These are phyloP conservation scores for Lasioglossum morio DNA, from an alignment of 2,888 invertebrate species.

Conservation along the genomic window DNA sequence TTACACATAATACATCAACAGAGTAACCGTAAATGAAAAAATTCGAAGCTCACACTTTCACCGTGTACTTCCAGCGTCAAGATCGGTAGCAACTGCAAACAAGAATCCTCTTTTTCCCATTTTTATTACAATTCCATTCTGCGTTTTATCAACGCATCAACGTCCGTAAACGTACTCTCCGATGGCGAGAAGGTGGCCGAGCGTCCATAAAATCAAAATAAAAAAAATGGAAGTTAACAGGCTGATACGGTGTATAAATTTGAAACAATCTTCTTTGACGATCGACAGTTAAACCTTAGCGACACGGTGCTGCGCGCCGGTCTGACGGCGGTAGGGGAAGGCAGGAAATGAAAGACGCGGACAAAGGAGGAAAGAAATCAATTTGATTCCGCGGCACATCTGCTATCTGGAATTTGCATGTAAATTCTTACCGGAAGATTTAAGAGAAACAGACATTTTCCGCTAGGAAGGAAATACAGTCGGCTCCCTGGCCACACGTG, in stretches of 20 bases:
- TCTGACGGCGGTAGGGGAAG: background rate
- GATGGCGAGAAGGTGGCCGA: background rate
- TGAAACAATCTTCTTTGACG: background rate
- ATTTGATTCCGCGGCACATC: conserved; percentile 40
- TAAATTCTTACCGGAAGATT: conserved; percentile 47
- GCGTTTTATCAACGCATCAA: background rate
- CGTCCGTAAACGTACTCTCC: background rate
- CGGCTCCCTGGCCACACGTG: conserved; percentile 19
- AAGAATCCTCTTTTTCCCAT: background rate
- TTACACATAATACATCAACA: background rate
- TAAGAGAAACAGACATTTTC: conserved; percentile 34
- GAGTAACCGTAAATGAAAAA: background rate
- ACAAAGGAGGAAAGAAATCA: conserved; percentile 28
- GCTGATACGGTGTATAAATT: background rate
- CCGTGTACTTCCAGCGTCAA: background rate
- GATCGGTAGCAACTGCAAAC: background rate
- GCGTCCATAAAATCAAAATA: background rate
- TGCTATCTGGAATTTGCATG: conserved; percentile 49
- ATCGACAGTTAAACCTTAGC: background rate
- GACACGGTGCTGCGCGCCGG: background rate
- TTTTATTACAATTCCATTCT: background rate
- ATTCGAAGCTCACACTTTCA: background rate
- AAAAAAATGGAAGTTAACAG: background rate
- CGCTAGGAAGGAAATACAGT: conserved; percentile 14
- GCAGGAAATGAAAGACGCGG: conserved; percentile 19